Base-by-base conservation (phyloP, 2,113 vertebrate species). In the Saimiri boliviensis region DNA sequence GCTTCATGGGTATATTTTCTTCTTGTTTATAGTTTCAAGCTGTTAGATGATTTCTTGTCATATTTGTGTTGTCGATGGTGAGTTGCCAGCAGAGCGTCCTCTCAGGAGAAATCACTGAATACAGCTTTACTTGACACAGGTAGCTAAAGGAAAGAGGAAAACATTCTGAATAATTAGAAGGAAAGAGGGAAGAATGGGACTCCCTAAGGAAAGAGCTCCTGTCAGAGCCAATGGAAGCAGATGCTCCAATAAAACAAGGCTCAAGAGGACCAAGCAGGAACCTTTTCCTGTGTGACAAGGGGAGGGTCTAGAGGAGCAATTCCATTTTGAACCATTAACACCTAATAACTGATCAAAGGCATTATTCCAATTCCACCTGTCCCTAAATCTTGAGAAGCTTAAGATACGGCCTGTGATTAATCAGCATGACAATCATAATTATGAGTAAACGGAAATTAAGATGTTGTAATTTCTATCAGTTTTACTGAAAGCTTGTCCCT, bases 71-170 rank as follows among this genome's bases (percentile, higher is more conserved):
- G 63, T 82, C 80, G 92, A 0, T 40, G 7, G 54, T 89, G 81
- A 91, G 60, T 54, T 95, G 37, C 73, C 91, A 56, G 56, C 30
- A 73, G 35, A 86, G 77, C 60, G 58, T 76, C 52, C 60, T 92
- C 96, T 96, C 91, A 6, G 45, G 95, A 97, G 95, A 96, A 96
- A 95, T 93, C 82, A 95, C n/a, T 70, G n/a, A 93, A 54, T 81
- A 60, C 52, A 85, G 66, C 47, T 92, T 87, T 96, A 25, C 71
- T 93, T 0, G 1, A 13, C 73, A 12, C 47, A 83, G 49, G 87
- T 63, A 95, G 71, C 92, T 86, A 60, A 63, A 49, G n/a, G 74
- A 84, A 45, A 10, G 81, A 94, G 35, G n/a, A 32, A 85, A 88
- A 45, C 21, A 79, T 81, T 73, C 56, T 77, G 74, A 93, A 89